Percentiles rank a stretch among this genome's conserved stretches.
Conservation (phyloP, 1,140 invertebrate genomes). For the Euglossa dilemma region DNA sequence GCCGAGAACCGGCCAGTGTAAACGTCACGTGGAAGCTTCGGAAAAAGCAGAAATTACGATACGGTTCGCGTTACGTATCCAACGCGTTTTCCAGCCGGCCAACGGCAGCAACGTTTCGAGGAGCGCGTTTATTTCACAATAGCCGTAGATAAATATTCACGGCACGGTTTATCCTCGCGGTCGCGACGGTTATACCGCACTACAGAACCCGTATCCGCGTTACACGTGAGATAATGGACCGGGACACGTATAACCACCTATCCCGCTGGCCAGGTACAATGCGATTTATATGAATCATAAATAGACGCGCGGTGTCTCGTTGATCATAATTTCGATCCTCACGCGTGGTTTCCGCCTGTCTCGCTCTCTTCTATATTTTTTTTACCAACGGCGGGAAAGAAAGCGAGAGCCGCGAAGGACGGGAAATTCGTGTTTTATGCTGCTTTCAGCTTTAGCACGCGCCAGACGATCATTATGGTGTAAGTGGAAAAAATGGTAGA, state of each 20-base stretch:
- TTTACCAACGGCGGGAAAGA: slow-evolving; percentile 10
- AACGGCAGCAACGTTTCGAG: slow-evolving; percentile 1
- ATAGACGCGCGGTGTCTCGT: slow-evolving; percentile 55
- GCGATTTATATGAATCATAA: slow-evolving; percentile 71
- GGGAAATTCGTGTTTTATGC: slow-evolving; percentile 36
- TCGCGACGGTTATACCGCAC: slow-evolving; percentile 53
- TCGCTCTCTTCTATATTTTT: not conserved
- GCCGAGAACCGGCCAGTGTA: not conserved
- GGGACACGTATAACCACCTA: slow-evolving; percentile 39
- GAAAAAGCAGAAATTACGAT: slow-evolving; percentile 36
- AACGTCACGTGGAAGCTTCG: not conserved
- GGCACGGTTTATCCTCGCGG: slow-evolving; percentile 56
- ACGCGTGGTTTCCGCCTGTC: not conserved
- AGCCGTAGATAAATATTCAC: slow-evolving; percentile 67
- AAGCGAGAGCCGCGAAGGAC: not conserved
- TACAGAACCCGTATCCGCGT: slow-evolving; percentile 47
- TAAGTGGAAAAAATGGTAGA: slow-evolving; percentile 48
- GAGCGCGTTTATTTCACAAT: slow-evolving; percentile 65
- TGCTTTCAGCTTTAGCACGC: slow-evolving; percentile 31
- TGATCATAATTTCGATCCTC: slow-evolving; percentile 56
- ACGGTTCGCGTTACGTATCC: not conserved
- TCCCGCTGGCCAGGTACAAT: slow-evolving; percentile 29
- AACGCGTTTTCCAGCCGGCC: not conserved
- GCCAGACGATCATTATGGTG: slow-evolving; percentile 43
- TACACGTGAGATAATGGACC: slow-evolving; percentile 66